These are phyloP conservation scores for Nemotelus pantherinus DNA, from an alignment of 2,888 invertebrate genomes.

Conservation along the genomic window DNA sequence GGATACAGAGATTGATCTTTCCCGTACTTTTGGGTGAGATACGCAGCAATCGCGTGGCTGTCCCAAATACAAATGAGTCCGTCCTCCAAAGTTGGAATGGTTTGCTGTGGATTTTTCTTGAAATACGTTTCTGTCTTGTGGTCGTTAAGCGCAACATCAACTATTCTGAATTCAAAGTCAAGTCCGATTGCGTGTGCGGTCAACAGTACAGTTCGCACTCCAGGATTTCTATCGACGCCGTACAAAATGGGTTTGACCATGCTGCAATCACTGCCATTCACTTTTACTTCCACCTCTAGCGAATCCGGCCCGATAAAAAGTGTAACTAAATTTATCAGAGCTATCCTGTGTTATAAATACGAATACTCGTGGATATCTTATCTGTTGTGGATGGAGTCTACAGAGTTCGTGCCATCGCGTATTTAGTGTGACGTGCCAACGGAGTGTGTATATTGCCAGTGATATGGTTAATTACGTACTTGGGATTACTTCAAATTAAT, in stretches of 20 bases:
- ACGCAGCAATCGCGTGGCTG: conserved; percentile 56
- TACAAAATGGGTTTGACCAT: conserved; percentile 57
- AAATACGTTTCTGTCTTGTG: conserved; percentile 54
- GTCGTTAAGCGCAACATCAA: conserved; percentile 54
- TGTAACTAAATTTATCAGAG: conserved; percentile 18
- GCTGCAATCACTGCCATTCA: conserved; percentile 37
- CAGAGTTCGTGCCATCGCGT: background rate
- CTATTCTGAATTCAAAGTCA: conserved; percentile 37
- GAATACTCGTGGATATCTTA: background rate
- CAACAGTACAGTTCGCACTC: conserved; percentile 56
- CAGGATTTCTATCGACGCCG: conserved; percentile 55
- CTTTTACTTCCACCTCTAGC: background rate
- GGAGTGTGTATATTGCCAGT: too few relatives aligned
- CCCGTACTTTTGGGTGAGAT: conserved; percentile 66
- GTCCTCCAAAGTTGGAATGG: conserved; percentile 56
- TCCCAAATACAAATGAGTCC: conserved; percentile 54
- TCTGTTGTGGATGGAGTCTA: background rate
- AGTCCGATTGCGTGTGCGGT: conserved; percentile 56
- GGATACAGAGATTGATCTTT: conserved; percentile 68
- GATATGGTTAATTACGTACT: too few relatives aligned
- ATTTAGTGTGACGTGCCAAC: too few relatives aligned
- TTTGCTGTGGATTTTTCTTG: conserved; percentile 60
- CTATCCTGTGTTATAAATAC: conserved; percentile 20
- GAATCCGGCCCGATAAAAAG: background rate
- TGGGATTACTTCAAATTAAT: too few relatives aligned